A percentile compares a stretch with the other conserved stretches of the same genome.
Evolutionary conservation across 1,140 invertebrate genomes (phyloP).

Genomic region (Lucilia cuprina): DNA sequence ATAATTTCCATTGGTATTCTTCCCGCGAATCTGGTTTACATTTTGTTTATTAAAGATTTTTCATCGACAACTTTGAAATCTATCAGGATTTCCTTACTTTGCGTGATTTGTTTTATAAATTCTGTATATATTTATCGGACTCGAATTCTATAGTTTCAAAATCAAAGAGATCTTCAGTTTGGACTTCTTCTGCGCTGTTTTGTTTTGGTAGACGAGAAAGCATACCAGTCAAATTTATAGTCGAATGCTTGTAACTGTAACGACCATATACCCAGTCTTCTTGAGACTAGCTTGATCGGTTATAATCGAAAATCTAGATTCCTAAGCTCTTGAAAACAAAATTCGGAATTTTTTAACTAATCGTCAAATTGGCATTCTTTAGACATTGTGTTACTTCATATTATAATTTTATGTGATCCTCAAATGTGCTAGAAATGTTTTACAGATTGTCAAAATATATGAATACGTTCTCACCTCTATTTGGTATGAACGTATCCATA

Average conservation of each 20-base stretch:
- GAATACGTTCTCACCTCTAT: not conserved
- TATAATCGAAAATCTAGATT: constrained; percentile 52
- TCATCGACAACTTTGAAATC: no score
- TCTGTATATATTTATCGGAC: not conserved
- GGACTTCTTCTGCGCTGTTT: not conserved
- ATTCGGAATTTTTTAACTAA: not conserved
- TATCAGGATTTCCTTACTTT: not conserved
- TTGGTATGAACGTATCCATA: not conserved
- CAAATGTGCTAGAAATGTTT: constrained; percentile 50
- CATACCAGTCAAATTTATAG: not conserved
- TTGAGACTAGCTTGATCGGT: not conserved
- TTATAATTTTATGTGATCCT: not conserved
- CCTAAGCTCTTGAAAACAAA: not conserved
- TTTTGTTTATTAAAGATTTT: no score
- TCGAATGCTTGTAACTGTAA: no score
- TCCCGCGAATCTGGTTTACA: not conserved
- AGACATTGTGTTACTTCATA: not conserved
- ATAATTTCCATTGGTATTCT: not conserved
- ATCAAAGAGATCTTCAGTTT: not conserved
- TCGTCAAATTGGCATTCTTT: constrained; percentile 16
- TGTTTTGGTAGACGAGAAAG: not conserved
- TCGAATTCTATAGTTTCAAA: not conserved
- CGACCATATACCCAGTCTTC: not conserved
- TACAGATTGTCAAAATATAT: constrained; percentile 8
- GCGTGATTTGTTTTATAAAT: not conserved